Percentiles rank a stretch among this genome's conserved stretches.
Conservation (phyloP, 1,140 invertebrate species). For the Drosophila miranda region DNA sequence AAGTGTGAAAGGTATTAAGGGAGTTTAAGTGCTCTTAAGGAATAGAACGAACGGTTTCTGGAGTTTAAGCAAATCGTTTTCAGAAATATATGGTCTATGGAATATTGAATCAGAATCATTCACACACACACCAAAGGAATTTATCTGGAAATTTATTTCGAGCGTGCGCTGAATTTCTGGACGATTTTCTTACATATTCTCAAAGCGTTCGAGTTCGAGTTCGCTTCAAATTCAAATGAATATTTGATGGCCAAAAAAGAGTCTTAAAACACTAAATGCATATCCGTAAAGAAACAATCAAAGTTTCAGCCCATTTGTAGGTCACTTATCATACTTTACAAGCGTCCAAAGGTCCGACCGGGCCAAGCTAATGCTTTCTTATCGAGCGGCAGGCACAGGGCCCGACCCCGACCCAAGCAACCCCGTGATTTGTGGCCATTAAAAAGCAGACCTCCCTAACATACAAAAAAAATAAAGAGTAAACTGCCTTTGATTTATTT, state of each 20-base stretch:
- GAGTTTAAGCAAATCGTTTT: no score
- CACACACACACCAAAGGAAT: neutral
- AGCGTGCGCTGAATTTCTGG: neutral
- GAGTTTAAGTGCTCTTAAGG: neutral
- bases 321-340: slow-evolving; percentile 70
- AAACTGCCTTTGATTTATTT: slow-evolving; percentile 73
- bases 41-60: neutral
- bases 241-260: slow-evolving; percentile 19
- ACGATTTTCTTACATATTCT: no score
- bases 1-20: slow-evolving; percentile 1
- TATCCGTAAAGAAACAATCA: slow-evolving; percentile 35
- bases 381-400: slow-evolving; percentile 41
- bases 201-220: no score
- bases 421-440: slow-evolving; percentile 73
- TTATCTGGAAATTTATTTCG: no score
- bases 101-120: no score
- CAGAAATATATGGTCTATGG: neutral
- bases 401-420: slow-evolving; percentile 32
- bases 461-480: slow-evolving; percentile 38
- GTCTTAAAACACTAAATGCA: slow-evolving; percentile 40
- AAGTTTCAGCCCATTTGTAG: slow-evolving; percentile 39
- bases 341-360: slow-evolving; percentile 18
- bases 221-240: slow-evolving; percentile 15
- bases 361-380: slow-evolving; percentile 40
- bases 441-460: slow-evolving; percentile 35